Percentiles rank a stretch among this genome's conserved stretches.
phyloP scores from a whole-genome alignment of 2,888 invertebrate species.

The Atethmia centrago region DNA sequence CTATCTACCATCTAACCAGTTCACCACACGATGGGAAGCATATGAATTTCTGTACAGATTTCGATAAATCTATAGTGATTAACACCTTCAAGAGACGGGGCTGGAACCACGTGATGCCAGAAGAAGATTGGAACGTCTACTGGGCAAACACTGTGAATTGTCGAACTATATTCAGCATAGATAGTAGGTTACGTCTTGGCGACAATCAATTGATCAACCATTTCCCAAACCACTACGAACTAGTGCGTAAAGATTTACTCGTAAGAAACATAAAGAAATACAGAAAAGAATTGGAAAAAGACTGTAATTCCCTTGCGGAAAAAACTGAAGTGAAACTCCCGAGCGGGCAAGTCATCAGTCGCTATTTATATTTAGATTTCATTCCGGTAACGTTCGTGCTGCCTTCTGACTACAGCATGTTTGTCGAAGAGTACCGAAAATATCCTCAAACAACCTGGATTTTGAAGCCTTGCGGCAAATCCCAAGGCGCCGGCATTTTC shows the following conservation, averaged over 20 bases:
- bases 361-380: conserved; percentile 96
- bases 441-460: conserved; percentile 98
- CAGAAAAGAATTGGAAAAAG: conserved; percentile 96
- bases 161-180: conserved; percentile 94
- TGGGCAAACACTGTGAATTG: conserved; percentile 98
- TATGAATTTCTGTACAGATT: conserved; percentile 80
- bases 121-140: conserved; percentile 98
- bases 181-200: conserved; percentile 82
- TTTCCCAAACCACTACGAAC: conserved; percentile 98
- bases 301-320: conserved; percentile 95
- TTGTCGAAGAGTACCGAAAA: conserved; percentile 98
- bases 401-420: conserved; percentile 98
- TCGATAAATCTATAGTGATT: conserved; percentile 77
- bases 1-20: conserved; percentile 57
- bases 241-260: conserved; percentile 98
- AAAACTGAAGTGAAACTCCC: conserved; percentile 87
- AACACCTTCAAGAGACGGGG: conserved; percentile 75
- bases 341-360: conserved; percentile 91
- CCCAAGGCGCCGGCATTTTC: conserved; percentile 97
- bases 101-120: conserved; percentile 95
- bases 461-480: conserved; percentile 98
- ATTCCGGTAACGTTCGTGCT: conserved; percentile 98
- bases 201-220: conserved; percentile 98
- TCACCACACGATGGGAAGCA: conserved; percentile 91
- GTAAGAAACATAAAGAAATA: conserved; percentile 99